Evolutionary conservation across 2,113 vertebrate genomes (phyloP), one percentile per base, ranked within the genome.

Genomic region (Maccullochella peelii): DNA sequence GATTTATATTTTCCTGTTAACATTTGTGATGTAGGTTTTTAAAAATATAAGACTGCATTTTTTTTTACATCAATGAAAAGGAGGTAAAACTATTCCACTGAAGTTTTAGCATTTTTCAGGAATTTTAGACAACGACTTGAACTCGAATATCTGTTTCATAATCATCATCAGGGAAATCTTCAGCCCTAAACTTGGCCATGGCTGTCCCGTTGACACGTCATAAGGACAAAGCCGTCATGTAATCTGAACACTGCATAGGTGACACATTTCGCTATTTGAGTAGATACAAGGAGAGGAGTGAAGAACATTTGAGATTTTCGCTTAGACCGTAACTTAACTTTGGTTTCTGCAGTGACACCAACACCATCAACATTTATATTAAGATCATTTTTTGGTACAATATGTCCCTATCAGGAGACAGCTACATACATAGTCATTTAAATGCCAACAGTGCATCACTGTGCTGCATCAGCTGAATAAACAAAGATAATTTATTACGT

Each of bases 401-500:
- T 3, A 58, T 80, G 8, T 50, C 44, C 7, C 8, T 0, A 54
- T 44, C 4, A 50, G 38, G 8, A 65, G 27, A 30, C 47, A 44
- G 15, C 30, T 42, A 52, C 27, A 47, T 12, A n/a, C 40, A 80
- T 0, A 63, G 5, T 38, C 21, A 47, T 47, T 27, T 14, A 42
- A 27, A 68, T 47, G 7, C 36, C 33, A 14, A 1, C 1, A 57
- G 23, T 52, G 63, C 33, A 44, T 23, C 63, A 61, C n/a, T 16
- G 57, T 44, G 44, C 18, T 44, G 27, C 1, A 75, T 44, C n/a
- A 49, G 16, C 15, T 59, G 18, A 59, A 63, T 62, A 38, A 58
- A 58, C 15, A 82, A 36, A n/a, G n/a, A 36, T 44, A 36, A 67
- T 72, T 66, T 36, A 81, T 67, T 18, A 21, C 33, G 14, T 1